A percentile compares a stretch with the other conserved stretches of the same genome.
Conservation (phyloP, 2,113 vertebrate genomes). For the Parus major region DNA sequence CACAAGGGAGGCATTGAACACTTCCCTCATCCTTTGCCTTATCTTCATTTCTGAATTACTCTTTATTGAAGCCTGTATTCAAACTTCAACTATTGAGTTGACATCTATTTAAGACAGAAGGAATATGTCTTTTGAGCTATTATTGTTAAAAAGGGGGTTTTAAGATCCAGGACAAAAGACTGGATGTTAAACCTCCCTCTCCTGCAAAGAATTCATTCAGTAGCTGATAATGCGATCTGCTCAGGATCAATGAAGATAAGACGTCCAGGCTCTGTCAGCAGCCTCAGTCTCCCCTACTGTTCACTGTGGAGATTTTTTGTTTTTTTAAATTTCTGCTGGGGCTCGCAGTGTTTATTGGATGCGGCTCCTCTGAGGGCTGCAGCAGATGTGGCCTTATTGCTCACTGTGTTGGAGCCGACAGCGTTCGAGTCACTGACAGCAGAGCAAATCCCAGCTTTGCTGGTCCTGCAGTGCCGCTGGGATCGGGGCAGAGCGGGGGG, state of each 20-base stretch:
- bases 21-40: neutral
- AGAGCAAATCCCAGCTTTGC: fast-evolving
- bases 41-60: neutral
- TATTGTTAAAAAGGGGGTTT: neutral
- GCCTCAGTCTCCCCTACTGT: neutral
- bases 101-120: neutral
- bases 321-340: neutral
- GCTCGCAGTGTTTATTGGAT: fast-evolving
- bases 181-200: neutral
- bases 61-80: neutral
- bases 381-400: fast-evolving
- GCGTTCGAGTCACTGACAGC: fast-evolving
- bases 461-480: neutral
- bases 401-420: fast-evolving
- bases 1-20: fast-evolving
- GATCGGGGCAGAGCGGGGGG: fast-evolving
- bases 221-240: neutral
- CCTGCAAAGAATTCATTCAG: neutral
- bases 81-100: neutral
- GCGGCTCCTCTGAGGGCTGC: neutral
- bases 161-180: neutral
- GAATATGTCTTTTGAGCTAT: neutral
- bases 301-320: neutral
- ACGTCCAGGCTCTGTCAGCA: neutral
- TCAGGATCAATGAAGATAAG: neutral